Conservation (phyloP, 2,113 vertebrate species). For the Bucco capensis region DNA sequence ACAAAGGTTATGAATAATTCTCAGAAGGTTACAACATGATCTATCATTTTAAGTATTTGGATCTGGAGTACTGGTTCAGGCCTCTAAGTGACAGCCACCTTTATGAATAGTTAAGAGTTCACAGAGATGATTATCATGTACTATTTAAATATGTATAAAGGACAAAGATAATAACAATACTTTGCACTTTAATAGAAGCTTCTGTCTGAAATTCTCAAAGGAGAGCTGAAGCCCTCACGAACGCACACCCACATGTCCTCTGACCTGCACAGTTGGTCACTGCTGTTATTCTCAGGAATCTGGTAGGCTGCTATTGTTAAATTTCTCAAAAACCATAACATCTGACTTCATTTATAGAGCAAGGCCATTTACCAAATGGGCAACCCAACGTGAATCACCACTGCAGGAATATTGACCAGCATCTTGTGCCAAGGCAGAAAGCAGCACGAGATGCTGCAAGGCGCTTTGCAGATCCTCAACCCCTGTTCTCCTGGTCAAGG, state of each 20-base stretch:
- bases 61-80: constrained; percentile 49
- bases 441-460: neutral
- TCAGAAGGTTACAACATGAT: constrained; percentile 43
- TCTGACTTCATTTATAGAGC: neutral
- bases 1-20: constrained; percentile 41
- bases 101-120: constrained; percentile 74
- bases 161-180: constrained; percentile 73
- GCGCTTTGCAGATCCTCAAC: neutral
- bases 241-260: constrained; percentile 34
- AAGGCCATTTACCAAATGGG: neutral
- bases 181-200: constrained; percentile 67
- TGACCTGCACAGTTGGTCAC: constrained; percentile 48
- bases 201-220: constrained; percentile 61
- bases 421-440: neutral
- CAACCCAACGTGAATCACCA: neutral
- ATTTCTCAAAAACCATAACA: neutral
- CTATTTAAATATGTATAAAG: constrained; percentile 74
- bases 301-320: neutral
- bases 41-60: constrained; percentile 60
- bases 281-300: constrained; percentile 17
- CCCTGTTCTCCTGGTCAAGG: accelerated
- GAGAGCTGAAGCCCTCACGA: neutral
- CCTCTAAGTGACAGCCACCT: constrained; percentile 65
- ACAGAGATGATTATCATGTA: constrained; percentile 72
- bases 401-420: neutral